Percentiles rank a stretch among this genome's conserved stretches.
Evolutionary conservation across 2,113 vertebrate genomes (phyloP).

Genomic region (Phoenicopterus ruber): DNA sequence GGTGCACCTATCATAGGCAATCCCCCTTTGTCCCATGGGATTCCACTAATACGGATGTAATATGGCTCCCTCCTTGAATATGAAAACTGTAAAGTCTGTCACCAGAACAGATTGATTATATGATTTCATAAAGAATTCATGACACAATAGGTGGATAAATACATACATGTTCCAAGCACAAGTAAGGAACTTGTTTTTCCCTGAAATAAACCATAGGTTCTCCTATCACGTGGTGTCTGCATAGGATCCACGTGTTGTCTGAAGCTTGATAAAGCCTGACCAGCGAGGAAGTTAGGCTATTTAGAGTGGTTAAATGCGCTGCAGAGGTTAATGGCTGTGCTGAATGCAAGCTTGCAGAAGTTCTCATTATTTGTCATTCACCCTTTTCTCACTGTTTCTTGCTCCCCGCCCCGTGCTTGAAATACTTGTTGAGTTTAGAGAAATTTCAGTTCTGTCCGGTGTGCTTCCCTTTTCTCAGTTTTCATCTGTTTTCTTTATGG

Average conservation of each 20-base stretch:
- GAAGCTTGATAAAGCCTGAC: background rate
- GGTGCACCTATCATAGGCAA: background rate
- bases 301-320: background rate
- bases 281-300: background rate
- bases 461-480: background rate
- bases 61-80: background rate
- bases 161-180: background rate
- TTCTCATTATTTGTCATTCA: background rate
- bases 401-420: rapidly evolving
- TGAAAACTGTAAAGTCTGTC: background rate
- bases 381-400: background rate
- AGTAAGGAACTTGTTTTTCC: background rate
- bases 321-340: background rate
- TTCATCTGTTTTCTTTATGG: background rate
- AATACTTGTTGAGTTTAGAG: background rate
- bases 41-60: background rate
- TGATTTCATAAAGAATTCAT: background rate
- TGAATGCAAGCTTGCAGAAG: background rate
- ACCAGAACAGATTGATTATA: background rate
- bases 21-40: background rate
- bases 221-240: background rate
- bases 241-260: background rate
- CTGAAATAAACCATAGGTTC: background rate
- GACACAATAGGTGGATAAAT: background rate
- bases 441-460: background rate